Conservation (phyloP, 2,113 vertebrate species). For the Rhinoptilus africanus region DNA sequence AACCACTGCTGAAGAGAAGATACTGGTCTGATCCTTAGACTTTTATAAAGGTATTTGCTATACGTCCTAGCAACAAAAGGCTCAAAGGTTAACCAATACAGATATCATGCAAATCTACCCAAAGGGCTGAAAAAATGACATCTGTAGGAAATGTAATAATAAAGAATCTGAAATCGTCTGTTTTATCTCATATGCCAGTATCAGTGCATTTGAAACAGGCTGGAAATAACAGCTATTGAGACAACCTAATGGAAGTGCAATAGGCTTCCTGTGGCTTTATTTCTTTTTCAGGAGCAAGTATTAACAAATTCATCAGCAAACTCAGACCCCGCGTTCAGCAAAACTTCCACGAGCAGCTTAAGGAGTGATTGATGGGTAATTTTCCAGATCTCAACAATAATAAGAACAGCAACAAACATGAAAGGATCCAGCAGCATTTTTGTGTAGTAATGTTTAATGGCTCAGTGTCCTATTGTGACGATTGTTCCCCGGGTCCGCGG, state of each 20-base stretch:
- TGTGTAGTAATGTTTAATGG: slow-evolving; percentile 51
- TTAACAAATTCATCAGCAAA: slow-evolving; percentile 42
- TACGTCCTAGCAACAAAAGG: neutral
- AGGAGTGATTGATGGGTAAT: slow-evolving; percentile 68
- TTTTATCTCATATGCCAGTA: neutral
- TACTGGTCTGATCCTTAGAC: neutral
- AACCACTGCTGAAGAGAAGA: neutral
- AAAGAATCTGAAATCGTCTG: neutral
- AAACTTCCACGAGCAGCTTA: slow-evolving; percentile 69
- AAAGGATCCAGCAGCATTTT: slow-evolving; percentile 50
- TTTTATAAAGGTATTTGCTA: neutral
- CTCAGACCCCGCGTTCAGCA: slow-evolving; percentile 40
- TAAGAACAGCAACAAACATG: slow-evolving; percentile 55
- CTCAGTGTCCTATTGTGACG: slow-evolving; percentile 30
- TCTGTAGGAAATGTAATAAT: neutral
- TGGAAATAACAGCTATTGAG: slow-evolving; percentile 16
- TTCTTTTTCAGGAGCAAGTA: slow-evolving; percentile 30
- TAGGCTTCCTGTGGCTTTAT: slow-evolving; percentile 17
- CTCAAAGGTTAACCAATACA: neutral
- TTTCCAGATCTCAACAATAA: slow-evolving; percentile 68
- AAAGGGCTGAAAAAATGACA: neutral
- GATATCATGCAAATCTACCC: neutral
- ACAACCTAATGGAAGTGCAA: slow-evolving; percentile 28
- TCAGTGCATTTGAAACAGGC: slow-evolving; percentile 7
- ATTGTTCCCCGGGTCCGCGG: slow-evolving; percentile 55